These are phyloP conservation scores for Drosophila mimica DNA, from an alignment of 2,888 invertebrate species.

Conservation along the genomic window DNA sequence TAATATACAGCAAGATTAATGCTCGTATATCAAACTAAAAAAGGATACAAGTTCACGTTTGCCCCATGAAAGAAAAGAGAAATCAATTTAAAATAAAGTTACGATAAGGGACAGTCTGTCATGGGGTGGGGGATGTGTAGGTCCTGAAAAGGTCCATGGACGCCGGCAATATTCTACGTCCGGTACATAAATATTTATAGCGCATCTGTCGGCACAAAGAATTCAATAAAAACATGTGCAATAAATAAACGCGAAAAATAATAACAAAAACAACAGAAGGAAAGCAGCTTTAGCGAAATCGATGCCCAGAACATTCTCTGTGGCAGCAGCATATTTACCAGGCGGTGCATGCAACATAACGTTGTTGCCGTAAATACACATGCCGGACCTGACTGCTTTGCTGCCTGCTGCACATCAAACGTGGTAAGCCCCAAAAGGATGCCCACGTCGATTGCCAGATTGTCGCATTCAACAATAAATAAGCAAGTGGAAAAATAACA, in stretches of 20 bases:
- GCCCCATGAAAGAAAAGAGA: conserved; percentile 60
- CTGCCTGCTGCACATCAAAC: conserved; percentile 20
- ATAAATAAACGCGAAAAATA: conserved; percentile 69
- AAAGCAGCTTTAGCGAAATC: conserved; percentile 22
- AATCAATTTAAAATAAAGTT: conserved; percentile 70
- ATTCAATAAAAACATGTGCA: conserved; percentile 80
- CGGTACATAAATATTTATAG: conserved; percentile 75
- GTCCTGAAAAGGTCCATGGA: conserved; percentile 19
- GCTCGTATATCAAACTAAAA: conserved; percentile 5
- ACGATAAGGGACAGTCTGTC: conserved; percentile 38
- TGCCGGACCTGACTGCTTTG: conserved; percentile 1
- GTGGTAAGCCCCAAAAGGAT: conserved; percentile 6
- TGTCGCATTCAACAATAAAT: conserved; percentile 36
- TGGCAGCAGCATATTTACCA: conserved; percentile 13
- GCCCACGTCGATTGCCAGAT: conserved; percentile 34
- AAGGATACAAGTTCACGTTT: conserved; percentile 17
- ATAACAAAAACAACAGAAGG: conserved; percentile 2
- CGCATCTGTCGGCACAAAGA: conserved; percentile 72
- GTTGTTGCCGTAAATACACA: conserved; percentile 33
- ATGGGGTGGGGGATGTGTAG: not conserved
- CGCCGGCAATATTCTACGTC: conserved; percentile 68
- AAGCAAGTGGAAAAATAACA: conserved; percentile 15
- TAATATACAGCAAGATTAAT: conserved; percentile 47
- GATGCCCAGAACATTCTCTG: conserved; percentile 28
- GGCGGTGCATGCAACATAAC: conserved; percentile 14